These are phyloP conservation scores for Ambastaia sidthimunki DNA, from an alignment of 2,797 vertebrate genomes.

Conservation along the genomic window DNA sequence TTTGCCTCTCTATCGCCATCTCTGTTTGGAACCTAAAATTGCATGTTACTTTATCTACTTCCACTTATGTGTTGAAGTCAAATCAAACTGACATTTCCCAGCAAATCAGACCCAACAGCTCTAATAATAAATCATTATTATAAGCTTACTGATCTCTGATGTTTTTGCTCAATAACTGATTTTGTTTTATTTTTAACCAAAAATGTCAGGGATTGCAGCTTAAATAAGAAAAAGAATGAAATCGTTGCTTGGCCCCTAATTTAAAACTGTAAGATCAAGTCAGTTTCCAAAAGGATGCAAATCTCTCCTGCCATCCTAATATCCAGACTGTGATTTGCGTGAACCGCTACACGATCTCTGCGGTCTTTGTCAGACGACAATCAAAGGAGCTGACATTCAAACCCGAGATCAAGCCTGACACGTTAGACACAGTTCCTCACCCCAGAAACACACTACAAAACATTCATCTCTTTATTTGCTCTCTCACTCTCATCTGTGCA, in stretches of 20 bases:
- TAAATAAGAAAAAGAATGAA: neutral
- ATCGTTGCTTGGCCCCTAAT: neutral
- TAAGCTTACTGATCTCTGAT: no score
- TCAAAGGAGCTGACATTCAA: slow-evolving; percentile 19
- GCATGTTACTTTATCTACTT: no score
- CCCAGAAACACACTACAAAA: slow-evolving; percentile 26
- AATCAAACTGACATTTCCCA: no score
- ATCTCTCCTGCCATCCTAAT: neutral
- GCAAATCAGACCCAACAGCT: no score
- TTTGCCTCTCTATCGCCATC: no score
- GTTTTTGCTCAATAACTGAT: no score
- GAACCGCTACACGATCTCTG: neutral
- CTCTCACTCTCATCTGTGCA: slow-evolving; percentile 34
- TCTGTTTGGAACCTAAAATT: no score
- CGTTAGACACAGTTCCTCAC: slow-evolving; percentile 28
- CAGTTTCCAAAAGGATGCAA: neutral
- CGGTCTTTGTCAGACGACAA: slow-evolving; percentile 14
- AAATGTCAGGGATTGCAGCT: neutral
- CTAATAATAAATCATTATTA: no score
- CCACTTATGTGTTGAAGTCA: no score
- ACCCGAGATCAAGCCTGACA: slow-evolving; percentile 23
- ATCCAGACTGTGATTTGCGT: neutral
- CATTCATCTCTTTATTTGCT: slow-evolving; percentile 47
- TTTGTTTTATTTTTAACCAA: no score
- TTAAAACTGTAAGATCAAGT: slow-evolving; percentile 7